Conservation (phyloP, 2,797 vertebrate species). For the Megaceryle alcyon region DNA sequence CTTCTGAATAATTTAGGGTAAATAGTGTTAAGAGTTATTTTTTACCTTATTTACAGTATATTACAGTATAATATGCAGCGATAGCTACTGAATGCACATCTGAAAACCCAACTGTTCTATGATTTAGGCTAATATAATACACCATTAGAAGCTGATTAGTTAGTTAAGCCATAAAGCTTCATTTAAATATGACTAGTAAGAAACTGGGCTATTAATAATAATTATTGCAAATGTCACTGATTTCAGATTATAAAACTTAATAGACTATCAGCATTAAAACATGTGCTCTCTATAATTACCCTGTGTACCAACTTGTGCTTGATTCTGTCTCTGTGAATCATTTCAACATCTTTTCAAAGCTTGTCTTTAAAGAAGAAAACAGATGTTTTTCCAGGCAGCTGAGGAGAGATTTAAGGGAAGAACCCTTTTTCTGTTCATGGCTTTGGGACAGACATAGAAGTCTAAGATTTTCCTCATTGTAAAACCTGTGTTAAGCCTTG, state of each 20-base stretch:
- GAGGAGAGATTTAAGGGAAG: background rate
- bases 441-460: background rate
- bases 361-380: background rate
- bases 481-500: background rate
- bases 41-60: background rate
- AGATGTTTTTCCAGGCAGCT: background rate
- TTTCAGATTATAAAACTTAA: conserved; percentile 71
- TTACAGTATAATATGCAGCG: background rate
- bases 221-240: conserved; percentile 73
- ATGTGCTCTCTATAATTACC: conserved; percentile 59
- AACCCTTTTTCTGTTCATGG: background rate
- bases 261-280: conserved; percentile 61
- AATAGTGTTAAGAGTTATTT: background rate
- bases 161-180: conserved; percentile 53
- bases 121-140: conserved; percentile 39
- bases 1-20: background rate
- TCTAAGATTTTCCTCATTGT: background rate
- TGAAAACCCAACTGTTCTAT: background rate
- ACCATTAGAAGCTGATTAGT: conserved; percentile 38
- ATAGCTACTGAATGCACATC: background rate
- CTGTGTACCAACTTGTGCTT: conserved; percentile 45
- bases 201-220: conserved; percentile 64
- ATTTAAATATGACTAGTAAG: conserved; percentile 58
- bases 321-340: background rate
- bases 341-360: background rate